phyloP scores from a whole-genome alignment of 2,888 invertebrate species.

The Macrophya annulata region DNA sequence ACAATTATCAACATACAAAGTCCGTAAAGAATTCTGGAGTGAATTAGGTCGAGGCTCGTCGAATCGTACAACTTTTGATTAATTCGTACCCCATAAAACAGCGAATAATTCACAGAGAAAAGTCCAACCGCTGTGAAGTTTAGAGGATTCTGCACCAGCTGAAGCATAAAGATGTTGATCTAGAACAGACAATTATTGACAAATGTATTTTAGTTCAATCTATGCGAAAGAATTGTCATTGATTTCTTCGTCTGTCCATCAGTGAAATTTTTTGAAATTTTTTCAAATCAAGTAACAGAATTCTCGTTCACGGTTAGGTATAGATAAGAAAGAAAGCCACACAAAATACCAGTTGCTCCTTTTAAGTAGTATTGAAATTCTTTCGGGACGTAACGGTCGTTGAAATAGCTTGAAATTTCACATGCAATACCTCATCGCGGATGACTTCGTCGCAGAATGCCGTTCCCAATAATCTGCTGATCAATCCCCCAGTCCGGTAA shows the following conservation, averaged over 20 bases:
- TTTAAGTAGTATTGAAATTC: no score
- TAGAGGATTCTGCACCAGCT: slow-evolving; percentile 69
- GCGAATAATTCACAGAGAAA: slow-evolving; percentile 64
- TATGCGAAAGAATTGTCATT: no score
- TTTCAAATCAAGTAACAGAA: no score
- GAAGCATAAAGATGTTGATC: slow-evolving; percentile 70
- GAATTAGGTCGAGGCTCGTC: neutral
- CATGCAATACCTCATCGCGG: slow-evolving; percentile 18
- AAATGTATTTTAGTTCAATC: no score
- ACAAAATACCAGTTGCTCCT: no score
- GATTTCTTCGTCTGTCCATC: no score
- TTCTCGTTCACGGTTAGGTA: no score
- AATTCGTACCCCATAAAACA: neutral
- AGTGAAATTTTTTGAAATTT: no score
- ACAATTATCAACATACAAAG: neutral
- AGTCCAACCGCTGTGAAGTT: slow-evolving; percentile 69
- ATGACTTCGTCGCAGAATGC: neutral
- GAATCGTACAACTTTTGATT: neutral
- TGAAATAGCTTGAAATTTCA: neutral
- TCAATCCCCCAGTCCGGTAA: slow-evolving; percentile 13
- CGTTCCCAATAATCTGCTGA: neutral
- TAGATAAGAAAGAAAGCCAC: no score
- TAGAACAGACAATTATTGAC: slow-evolving; percentile 54
- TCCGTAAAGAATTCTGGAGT: neutral
- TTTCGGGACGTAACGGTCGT: no score